Evolutionary conservation across 2,888 invertebrate genomes (phyloP), one percentile per base, ranked within the genome.

Genomic region (Cacoxenus indagator): DNA sequence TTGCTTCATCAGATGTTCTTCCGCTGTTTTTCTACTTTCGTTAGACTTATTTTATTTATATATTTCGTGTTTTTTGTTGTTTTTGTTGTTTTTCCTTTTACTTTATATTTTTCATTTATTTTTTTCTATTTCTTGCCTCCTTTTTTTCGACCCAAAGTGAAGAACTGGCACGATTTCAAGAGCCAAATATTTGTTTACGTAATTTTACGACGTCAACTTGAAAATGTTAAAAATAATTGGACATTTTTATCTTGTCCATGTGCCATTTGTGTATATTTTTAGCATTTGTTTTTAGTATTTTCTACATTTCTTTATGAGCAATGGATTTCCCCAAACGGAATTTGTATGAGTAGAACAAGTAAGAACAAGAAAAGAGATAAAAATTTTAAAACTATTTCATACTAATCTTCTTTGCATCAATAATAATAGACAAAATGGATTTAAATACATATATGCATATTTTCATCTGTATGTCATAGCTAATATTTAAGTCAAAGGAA

Each of bases 141-240:
- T 5, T 51, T 51, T 51, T 51, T 22, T 17, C 22, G 22, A 74
- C 76, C 67, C 46, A 51, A 71, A 67, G 59, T 54, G 22, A 67
- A 77, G 81, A 81, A 74, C 83, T 80, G 80, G 83, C 80, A 80
- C 83, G 79, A 79, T 79, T 83, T 80, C 80, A 80, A 80, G 37
- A 59, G 24, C 45, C 26, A 29, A 31, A 78, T 76, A 74, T n/a
- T 74, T 76, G 81, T 80, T 80, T 83, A 83, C 80, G 80, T 83
- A 80, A 80, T 83, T 83, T 78, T 72, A 81, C 83, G 81, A 82
- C 78, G 81, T 77, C 77, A 77, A 76, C 76, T 78, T 78, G 75
- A 24, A 43, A 64, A 64, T 22, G 17, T 37, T 82, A 79, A 75
- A 79, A 79, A 79, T 79, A 79, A 77, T 68, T 37, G 68, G 68